Evolutionary conservation across 37 sponge, comb jelly and placozoan species (phyloP).

Genomic region (Bolinopsis microptera): DNA sequence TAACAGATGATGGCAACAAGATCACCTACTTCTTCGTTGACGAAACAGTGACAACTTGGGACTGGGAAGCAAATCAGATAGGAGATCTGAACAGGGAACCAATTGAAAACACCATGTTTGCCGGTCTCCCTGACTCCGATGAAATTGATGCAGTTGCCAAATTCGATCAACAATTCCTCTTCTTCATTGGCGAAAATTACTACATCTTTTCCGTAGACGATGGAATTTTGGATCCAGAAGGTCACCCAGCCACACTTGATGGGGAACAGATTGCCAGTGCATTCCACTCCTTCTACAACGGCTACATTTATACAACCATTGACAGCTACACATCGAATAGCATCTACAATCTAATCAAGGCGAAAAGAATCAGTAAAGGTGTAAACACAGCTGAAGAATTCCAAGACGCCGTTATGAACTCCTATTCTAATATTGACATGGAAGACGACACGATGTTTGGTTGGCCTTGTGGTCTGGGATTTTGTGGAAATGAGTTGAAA

Average conservation of each 20-base stretch:
- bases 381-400: neutral
- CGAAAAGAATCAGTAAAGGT: neutral
- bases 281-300: conserved; percentile 28
- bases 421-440: neutral
- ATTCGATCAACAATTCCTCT: neutral
- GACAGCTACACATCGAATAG: neutral
- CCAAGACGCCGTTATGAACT: neutral
- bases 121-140: neutral
- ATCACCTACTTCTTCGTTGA: neutral
- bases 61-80: neutral
- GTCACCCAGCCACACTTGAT: neutral
- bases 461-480: neutral
- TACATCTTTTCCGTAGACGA: neutral
- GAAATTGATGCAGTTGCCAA: neutral
- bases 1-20: neutral
- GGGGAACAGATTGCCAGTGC: neutral
- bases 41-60: conserved; percentile 20
- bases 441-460: neutral
- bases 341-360: neutral
- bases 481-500: neutral
- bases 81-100: neutral
- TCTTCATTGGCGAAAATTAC: neutral
- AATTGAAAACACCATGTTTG: conserved; percentile 1
- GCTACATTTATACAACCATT: neutral
- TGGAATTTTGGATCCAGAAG: neutral